Base-by-base conservation (phyloP, 2,113 vertebrate genomes). In the Rhynchomys soricoides region DNA sequence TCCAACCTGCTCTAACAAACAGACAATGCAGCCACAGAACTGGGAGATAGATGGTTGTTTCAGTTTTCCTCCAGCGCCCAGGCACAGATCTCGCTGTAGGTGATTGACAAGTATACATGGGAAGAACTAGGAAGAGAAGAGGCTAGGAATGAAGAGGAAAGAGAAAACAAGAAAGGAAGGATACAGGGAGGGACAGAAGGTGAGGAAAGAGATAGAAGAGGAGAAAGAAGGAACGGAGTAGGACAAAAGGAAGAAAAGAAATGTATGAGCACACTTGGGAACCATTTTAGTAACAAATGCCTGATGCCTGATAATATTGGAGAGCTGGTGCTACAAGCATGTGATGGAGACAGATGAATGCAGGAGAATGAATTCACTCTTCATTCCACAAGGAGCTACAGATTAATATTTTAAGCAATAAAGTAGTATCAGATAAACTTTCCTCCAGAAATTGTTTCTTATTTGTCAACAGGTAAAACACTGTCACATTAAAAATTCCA, bases 331-430 rank as follows among this genome's bases (percentile, higher is more conserved):
- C 48, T 78, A 45, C 52, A 19, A 93, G 11, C 48, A 89, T 74
- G 45, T 71, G 86, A 73, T 74, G 5, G 43, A 96, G 31, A 96
- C 21, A 62, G 50, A 62, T 64, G 50, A 92, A 93, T 87, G 52
- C 64, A 75, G 55, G 64, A 73, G 94, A 95, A 90, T 8, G 1
- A 77, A 11, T 64, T 77, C 50, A 79, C 45, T 62, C 50, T 94
- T 70, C 77, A 87, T 90, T 91, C 81, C 93, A 34, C 48, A 96
- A 93, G 48, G n/a, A 86, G n/a, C 45, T 73, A 87, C 37, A 64
- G 10, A 82, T 90, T 85, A 89, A 90, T 87, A 94, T 94, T 93
- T 94, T 89, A 91, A 81, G 45, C 90, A 95, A 92, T 79, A 88
- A 92, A 57, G 40, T 92, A 91, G 62, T 31, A 90, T 85, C 88